Conservation (phyloP, 1,140 invertebrate genomes). For the Dendroctonus ponderosae region DNA sequence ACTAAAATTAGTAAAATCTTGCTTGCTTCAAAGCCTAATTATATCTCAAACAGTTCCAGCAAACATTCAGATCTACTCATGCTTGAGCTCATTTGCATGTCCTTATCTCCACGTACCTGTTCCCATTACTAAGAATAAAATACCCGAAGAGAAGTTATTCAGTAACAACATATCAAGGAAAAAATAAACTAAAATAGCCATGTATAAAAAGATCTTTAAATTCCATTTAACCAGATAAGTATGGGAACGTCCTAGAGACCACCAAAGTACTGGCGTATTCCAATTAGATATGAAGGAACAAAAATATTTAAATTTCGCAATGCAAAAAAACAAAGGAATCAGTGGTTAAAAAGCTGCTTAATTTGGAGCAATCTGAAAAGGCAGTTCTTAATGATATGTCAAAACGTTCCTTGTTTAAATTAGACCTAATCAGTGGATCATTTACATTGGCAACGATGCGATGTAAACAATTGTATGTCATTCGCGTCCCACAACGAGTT, state of each 20-base stretch:
- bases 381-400: conserved; percentile 22
- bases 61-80: too few relatives aligned
- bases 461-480: conserved; percentile 34
- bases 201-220: too few relatives aligned
- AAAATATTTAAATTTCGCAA: conserved; percentile 12
- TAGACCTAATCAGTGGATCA: conserved; percentile 26
- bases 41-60: too few relatives aligned
- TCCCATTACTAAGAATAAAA: too few relatives aligned
- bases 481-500: conserved; percentile 31
- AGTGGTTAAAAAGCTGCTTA: conserved; percentile 17
- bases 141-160: too few relatives aligned
- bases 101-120: too few relatives aligned
- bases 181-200: too few relatives aligned
- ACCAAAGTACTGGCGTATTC: conserved; percentile 9
- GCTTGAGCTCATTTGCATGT: too few relatives aligned
- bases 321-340: conserved; percentile 1
- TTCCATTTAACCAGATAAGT: too few relatives aligned
- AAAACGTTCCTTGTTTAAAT: conserved; percentile 27
- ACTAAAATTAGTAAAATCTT: too few relatives aligned
- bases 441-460: conserved; percentile 34
- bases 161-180: too few relatives aligned
- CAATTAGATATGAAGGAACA: conserved; percentile 18
- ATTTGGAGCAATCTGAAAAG: conserved; percentile 25
- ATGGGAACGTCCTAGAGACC: not conserved
- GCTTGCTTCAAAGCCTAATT: too few relatives aligned